Evolutionary conservation across 2,888 invertebrate genomes (phyloP).

Genomic region (Sipha maydis): DNA sequence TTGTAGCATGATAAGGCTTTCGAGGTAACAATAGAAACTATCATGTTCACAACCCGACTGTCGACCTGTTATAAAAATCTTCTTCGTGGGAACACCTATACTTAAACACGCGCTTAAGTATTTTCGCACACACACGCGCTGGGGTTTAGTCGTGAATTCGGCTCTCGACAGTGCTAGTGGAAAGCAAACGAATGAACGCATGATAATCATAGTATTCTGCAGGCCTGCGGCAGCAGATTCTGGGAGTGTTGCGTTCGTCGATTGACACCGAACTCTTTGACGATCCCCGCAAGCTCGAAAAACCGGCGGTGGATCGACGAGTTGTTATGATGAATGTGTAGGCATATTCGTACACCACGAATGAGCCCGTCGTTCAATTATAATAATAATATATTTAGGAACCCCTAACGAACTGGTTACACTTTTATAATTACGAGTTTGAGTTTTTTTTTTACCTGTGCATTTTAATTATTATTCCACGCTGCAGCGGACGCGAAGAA

Average conservation of each 20-base stretch:
- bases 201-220: not conserved
- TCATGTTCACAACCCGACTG: no score
- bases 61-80: no score
- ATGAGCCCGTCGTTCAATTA: not conserved
- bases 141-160: not conserved
- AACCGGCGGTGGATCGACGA: not conserved
- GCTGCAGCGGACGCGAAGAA: not conserved
- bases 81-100: no score
- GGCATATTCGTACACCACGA: not conserved
- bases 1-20: no score
- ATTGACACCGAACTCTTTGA: not conserved
- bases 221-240: not conserved
- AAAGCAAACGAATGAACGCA: not conserved
- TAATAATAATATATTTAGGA: not conserved
- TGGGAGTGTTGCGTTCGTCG: not conserved
- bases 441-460: not conserved
- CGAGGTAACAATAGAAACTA: no score
- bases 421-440: not conserved
- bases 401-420: not conserved
- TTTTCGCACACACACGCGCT: not conserved
- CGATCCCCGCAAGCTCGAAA: not conserved
- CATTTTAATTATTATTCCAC: not conserved
- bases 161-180: not conserved
- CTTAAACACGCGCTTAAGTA: no score
- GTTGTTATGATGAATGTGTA: not conserved